phyloP scores from a whole-genome alignment of 2,888 invertebrate species.

The Drosophila austrosaltans region DNA sequence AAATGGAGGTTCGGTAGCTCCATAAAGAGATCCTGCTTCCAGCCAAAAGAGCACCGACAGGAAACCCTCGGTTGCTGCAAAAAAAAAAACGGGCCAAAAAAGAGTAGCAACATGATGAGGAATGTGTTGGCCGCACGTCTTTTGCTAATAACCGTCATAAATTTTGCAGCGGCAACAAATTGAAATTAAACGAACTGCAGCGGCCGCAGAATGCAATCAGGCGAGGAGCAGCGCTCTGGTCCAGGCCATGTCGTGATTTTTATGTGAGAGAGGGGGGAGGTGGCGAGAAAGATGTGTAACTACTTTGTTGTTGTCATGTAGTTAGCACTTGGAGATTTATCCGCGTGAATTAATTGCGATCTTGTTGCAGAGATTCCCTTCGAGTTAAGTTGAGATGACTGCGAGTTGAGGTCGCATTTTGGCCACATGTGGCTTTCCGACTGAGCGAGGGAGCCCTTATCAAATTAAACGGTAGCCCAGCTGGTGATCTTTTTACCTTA shows the following conservation, averaged over 20 bases:
- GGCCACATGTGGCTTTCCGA: constrained; percentile 67
- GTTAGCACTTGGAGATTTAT: constrained; percentile 84
- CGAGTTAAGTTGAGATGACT: constrained; percentile 15
- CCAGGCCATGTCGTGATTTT: constrained; percentile 64
- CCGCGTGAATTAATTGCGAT: constrained; percentile 83
- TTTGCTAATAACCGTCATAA: constrained; percentile 82
- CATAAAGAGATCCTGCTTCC: constrained; percentile 26
- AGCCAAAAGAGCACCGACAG: constrained; percentile 45
- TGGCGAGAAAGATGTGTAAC: constrained; percentile 60
- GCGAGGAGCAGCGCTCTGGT: constrained; percentile 38
- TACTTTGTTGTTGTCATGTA: constrained; percentile 84
- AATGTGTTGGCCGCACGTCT: constrained; percentile 76
- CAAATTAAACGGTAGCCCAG: constrained; percentile 79
- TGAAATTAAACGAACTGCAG: constrained; percentile 78
- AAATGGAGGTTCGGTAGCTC: constrained; percentile 74
- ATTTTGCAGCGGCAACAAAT: constrained; percentile 81
- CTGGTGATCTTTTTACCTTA: constrained; percentile 54
- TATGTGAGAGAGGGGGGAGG: constrained; percentile 33
- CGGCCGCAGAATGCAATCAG: constrained; percentile 68
- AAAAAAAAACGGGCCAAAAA: constrained; percentile 19
- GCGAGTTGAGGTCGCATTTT: neutral
- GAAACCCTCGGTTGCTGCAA: constrained; percentile 44
- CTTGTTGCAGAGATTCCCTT: constrained; percentile 70
- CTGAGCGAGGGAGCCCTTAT: constrained; percentile 60
- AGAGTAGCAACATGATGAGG: constrained; percentile 54